Conservation (phyloP, 2,888 invertebrate species). For the Sminthurinus aureus region DNA sequence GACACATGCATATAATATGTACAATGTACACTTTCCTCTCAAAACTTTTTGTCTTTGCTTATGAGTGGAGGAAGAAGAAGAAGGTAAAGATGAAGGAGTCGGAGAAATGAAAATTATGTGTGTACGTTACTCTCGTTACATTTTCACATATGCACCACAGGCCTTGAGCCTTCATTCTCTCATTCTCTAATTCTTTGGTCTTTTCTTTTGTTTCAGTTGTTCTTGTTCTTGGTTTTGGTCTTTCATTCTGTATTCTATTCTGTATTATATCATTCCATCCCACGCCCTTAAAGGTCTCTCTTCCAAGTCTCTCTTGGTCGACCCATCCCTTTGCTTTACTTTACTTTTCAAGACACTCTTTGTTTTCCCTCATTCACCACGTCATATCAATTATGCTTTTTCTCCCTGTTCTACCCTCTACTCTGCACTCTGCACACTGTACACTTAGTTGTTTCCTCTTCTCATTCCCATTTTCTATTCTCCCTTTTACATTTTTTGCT, state of each 20-base stretch:
- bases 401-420: constrained; percentile 34
- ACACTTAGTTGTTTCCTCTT: neutral
- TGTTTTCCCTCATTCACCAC: constrained; percentile 44
- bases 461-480: constrained; percentile 1
- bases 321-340: constrained; percentile 30
- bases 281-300: constrained; percentile 47
- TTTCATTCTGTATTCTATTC: constrained; percentile 27
- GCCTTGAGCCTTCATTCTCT: neutral
- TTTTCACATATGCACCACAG: constrained; percentile 40
- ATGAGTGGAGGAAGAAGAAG: neutral
- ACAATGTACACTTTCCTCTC: neutral
- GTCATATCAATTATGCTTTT: constrained; percentile 44
- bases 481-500: neutral
- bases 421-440: neutral
- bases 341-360: constrained; percentile 27
- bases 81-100: neutral
- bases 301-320: constrained; percentile 25
- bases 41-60: constrained; percentile 31
- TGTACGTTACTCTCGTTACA: constrained; percentile 23
- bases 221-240: neutral
- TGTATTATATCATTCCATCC: constrained; percentile 37
- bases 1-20: too few species aligned
- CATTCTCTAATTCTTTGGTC: neutral
- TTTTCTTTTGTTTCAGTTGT: constrained; percentile 12
- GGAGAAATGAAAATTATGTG: constrained; percentile 25